Evolutionary conservation across 2,888 invertebrate species (phyloP), one percentile per base, ranked within the genome.

Genomic region (Scotopteryx bipunctaria): DNA sequence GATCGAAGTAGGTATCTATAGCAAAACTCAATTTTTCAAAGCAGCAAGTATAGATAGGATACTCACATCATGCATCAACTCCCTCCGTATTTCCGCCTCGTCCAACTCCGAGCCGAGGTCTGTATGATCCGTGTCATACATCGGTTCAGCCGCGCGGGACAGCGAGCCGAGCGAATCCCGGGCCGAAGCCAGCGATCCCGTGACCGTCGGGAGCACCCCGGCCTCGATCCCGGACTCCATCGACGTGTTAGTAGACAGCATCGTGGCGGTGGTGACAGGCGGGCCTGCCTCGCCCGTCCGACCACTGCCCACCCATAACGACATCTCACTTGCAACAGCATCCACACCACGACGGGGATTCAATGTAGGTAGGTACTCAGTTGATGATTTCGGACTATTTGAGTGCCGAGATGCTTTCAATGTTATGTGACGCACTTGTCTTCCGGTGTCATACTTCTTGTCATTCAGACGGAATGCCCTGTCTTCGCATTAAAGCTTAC

Each of bases 91-190:
- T 76, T 96, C 95, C 23, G 94, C 93, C 78, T 96, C 96, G 79
- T 96, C 96, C 61, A 93, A 85, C 73, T 96, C 96, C 41, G 95
- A 96, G 56, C 93, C 95, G 43, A 95, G 91, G 78, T 95, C 95
- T 13, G 95, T 95, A 70, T 95, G 95, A 77, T 95, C 95, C 42
- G 95, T 95, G 72, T 95, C 94, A 76, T 95, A 95, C 40, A 92
- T 81, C 25, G 93, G 93, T 69, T 94, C 94, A 1, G 86, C 90
- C 3, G 92, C 92, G 46, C 93, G 86, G 33, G 93, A 92, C 53
- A 92, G 74, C 6, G 92, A 92, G 36, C 92, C 92, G 66, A 93
- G 81, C 0, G 93, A 93, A 63, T 90, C 83, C 65, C 91, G 68
- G 52, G 91, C 83, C 44, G 92, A 89, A 62, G 92, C 77, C 63